Base-by-base conservation (phyloP, 2,113 vertebrate species). In the Neodontobutis hainanensis region DNA sequence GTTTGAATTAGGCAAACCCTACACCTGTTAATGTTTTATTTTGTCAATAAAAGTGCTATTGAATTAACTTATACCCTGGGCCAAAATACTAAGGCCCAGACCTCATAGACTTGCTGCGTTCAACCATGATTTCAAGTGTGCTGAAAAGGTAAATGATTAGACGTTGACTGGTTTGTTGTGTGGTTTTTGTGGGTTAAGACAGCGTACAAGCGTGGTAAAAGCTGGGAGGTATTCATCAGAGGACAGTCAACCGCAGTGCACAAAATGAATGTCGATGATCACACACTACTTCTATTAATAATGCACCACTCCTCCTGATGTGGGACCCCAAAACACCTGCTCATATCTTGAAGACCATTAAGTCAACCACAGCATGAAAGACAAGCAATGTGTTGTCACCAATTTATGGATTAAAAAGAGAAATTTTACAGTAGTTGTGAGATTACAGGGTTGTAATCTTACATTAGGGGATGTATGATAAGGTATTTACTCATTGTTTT, bases 281-380 rank as follows among this genome's bases (percentile, higher is more conserved):
- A 34, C 38, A 61, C 10, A 4, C 52, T 36, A 38, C 11, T 27
- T 34, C 14, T 62, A 61, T 85, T 45, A 78, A 81, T 79, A 66
- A 82, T 75, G 73, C 68, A 77, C 38, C 68, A 77, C 38, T 16
- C 0, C 15, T 46, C 12, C 12, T 47, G 8, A 70, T 68, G 70
- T 63, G 32, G 62, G 40, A 45, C 19, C 49, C 53, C 4, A 77
- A 67, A 71, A 56, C 27, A 36, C 38, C 45, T 42, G 35, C 8
- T 64, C 34, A 53, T 0, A 42, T 65, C n/a, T 16, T 53, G 19
- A 1, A 51, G 10, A 19, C 6, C 47, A 58, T 32, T 38, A 34
- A 55, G 52, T 15, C 32, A 10, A 32, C 8, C 15, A 16, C 16
- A 53, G 2, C 27, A 53, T 35, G 27, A 14, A 14, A 35, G 11